phyloP scores from a whole-genome alignment of 1,140 invertebrate genomes.

The Drosophila micromelanica region DNA sequence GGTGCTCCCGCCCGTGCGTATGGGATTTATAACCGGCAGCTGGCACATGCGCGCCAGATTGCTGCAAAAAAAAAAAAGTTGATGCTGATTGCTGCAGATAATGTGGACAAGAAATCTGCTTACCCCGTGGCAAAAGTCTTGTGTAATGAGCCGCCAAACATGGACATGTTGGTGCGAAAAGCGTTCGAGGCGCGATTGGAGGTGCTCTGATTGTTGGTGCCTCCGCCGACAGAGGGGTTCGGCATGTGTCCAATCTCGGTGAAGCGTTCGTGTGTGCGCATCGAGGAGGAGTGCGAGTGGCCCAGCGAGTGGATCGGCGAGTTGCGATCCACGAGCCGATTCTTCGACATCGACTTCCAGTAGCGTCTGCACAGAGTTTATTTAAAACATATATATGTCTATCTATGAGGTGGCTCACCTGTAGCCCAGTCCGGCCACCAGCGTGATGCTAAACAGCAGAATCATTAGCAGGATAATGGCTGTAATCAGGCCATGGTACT shows the following conservation, averaged over 20 bases:
- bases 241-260: conserved; percentile 79
- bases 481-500: conserved; percentile 91
- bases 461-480: conserved; percentile 89
- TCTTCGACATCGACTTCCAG: conserved; percentile 89
- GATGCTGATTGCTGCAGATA: conserved; percentile 10
- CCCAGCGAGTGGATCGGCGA: conserved; percentile 81
- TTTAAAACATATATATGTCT: not conserved
- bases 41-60: conserved; percentile 84
- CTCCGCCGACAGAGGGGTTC: too few relatives aligned
- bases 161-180: conserved; percentile 85
- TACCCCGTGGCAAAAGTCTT: conserved; percentile 87
- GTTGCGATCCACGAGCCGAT: conserved; percentile 86
- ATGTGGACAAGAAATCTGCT: too few relatives aligned
- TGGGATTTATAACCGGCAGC: conserved; percentile 84
- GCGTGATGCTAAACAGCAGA: conserved; percentile 88
- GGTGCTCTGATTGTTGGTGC: conserved; percentile 61
- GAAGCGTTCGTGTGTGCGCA: conserved; percentile 81
- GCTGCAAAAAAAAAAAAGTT: conserved; percentile 42
- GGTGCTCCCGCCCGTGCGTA: conserved; percentile 59
- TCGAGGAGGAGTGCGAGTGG: conserved; percentile 80
- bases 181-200: conserved; percentile 75
- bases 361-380: conserved; percentile 85
- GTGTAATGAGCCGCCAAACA: conserved; percentile 86
- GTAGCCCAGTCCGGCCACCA: conserved; percentile 88
- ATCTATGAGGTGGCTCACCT: conserved; percentile 84